Evolutionary conservation across 2,797 vertebrate genomes (phyloP).

Genomic region (Lepilemur septentrionalis): DNA sequence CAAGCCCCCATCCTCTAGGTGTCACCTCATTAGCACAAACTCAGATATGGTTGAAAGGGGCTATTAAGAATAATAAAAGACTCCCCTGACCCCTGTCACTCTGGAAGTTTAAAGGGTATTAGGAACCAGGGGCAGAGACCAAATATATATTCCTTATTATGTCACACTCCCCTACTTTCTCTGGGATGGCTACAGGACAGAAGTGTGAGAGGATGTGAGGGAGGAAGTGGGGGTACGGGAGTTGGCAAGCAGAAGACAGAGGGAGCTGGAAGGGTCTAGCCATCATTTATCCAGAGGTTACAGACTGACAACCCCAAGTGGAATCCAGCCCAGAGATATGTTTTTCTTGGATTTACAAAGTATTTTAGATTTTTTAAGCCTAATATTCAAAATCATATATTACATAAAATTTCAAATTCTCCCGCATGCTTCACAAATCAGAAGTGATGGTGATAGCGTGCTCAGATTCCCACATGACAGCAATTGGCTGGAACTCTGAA

Average conservation of each 20-base stretch:
- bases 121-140: no score
- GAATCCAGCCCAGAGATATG: neutral
- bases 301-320: neutral
- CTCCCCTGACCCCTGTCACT: neutral
- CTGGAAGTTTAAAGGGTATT: neutral
- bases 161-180: neutral
- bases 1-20: neutral
- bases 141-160: neutral
- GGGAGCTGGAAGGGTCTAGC: neutral
- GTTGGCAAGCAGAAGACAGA: neutral
- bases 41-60: neutral
- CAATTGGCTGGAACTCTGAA: neutral
- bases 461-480: neutral
- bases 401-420: neutral
- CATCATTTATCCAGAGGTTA: neutral
- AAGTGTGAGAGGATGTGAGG: neutral
- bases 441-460: neutral
- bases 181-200: neutral
- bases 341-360: neutral
- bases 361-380: neutral
- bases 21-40: no score
- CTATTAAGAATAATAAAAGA: no score
- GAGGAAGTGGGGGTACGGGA: neutral
- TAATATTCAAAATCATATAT: neutral
- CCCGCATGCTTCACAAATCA: neutral